Percentiles rank a stretch among this genome's conserved stretches.
Conservation (phyloP, 2,888 invertebrate genomes). For the Acleris literana region DNA sequence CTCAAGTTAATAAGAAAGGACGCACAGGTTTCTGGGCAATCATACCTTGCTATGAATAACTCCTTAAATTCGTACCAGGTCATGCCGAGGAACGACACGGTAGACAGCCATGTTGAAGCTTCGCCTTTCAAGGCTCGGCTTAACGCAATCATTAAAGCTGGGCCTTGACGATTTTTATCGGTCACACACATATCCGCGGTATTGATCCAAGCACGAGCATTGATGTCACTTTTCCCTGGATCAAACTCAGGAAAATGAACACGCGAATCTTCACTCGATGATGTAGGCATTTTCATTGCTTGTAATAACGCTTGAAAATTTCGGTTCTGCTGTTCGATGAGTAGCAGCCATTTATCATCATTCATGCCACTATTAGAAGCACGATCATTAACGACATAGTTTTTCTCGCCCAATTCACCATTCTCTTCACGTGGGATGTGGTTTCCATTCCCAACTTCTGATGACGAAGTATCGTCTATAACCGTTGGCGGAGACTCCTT, state of each 20-base stretch:
- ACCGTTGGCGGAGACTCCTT: neutral
- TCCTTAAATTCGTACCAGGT: constrained; percentile 34
- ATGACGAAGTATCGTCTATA: neutral
- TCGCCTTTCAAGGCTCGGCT: constrained; percentile 34
- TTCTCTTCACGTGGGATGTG: too few species aligned
- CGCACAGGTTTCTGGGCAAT: constrained; percentile 8
- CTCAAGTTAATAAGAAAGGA: neutral
- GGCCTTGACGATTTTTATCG: constrained; percentile 14
- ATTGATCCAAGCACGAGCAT: constrained; percentile 1
- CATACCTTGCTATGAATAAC: constrained; percentile 23
- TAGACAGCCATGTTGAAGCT: constrained; percentile 34
- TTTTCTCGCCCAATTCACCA: too few species aligned
- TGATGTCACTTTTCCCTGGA: neutral
- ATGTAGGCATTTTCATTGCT: neutral
- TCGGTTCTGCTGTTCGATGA: neutral
- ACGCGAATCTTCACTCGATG: neutral
- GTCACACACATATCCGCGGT: constrained; percentile 26
- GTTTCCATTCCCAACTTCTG: too few species aligned
- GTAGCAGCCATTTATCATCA: neutral
- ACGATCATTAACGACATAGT: too few species aligned
- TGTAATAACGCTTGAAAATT: neutral
- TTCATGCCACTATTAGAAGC: neutral
- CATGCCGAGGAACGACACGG: constrained; percentile 31
- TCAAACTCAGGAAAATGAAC: constrained; percentile 3
- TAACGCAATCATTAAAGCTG: constrained; percentile 29